Conservation (phyloP, 1,140 invertebrate species). For the Drosophila bifasciata region DNA sequence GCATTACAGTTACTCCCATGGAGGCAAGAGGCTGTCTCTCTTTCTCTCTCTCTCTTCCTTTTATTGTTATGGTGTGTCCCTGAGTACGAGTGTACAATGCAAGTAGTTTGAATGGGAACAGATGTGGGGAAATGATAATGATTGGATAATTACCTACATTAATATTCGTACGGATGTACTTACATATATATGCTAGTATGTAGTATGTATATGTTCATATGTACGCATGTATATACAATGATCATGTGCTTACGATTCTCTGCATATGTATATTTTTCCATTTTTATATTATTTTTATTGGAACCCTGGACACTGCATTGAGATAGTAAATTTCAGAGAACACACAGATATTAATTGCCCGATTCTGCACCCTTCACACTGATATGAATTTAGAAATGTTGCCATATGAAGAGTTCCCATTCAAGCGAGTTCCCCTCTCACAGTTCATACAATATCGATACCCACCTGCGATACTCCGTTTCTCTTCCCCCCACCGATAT, state of each 20-base stretch:
- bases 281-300: too few relatives aligned
- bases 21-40: constrained; percentile 12
- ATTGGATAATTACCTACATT: neutral
- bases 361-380: too few relatives aligned
- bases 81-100: constrained; percentile 25
- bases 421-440: neutral
- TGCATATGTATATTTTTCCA: too few relatives aligned
- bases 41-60: neutral
- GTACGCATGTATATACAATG: too few relatives aligned
- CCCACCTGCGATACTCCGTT: constrained; percentile 18
- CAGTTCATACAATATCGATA: constrained; percentile 19
- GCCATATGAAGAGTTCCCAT: neutral
- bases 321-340: too few relatives aligned
- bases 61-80: constrained; percentile 14
- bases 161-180: neutral
- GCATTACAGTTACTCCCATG: constrained; percentile 56
- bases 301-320: too few relatives aligned
- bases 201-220: too few relatives aligned
- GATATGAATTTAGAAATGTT: too few relatives aligned
- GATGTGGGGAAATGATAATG: constrained; percentile 25
- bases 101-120: constrained; percentile 51
- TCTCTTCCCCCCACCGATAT: constrained; percentile 15
- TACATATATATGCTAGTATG: constrained; percentile 1
- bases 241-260: too few relatives aligned
- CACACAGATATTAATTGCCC: too few relatives aligned